Percentiles rank a stretch among this genome's conserved stretches.
phyloP scores from a whole-genome alignment of 1,140 invertebrate genomes.

The Anastatus disparis region DNA sequence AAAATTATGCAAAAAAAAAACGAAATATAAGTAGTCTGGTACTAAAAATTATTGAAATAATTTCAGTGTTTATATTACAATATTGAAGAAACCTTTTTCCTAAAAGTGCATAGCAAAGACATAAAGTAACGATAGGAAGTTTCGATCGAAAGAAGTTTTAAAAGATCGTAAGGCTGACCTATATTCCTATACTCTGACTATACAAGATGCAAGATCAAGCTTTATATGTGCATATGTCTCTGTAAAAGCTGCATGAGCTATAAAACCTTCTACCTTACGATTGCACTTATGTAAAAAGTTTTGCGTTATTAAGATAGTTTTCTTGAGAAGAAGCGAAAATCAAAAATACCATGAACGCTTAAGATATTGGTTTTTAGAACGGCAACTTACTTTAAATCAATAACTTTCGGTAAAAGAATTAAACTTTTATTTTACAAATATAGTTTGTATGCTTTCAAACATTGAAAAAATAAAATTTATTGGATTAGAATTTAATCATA shows the following conservation, averaged over 20 bases:
- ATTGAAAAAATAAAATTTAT: too few relatives aligned
- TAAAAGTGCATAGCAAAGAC: too few relatives aligned
- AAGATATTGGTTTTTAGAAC: too few relatives aligned
- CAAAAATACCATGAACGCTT: too few relatives aligned
- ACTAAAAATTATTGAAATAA: too few relatives aligned
- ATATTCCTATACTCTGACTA: background rate
- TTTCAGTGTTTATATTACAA: too few relatives aligned
- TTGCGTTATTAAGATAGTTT: background rate
- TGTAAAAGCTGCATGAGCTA: background rate
- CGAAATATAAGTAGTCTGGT: background rate
- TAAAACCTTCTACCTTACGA: conserved; percentile 13
- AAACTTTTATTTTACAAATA: too few relatives aligned
- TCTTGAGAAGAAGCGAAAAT: background rate
- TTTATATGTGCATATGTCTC: background rate
- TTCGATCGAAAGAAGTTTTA: background rate
- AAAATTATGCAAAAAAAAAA: background rate
- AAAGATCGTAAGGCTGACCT: conserved; percentile 5
- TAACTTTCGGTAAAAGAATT: too few relatives aligned
- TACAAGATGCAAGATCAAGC: background rate
- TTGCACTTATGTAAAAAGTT: background rate
- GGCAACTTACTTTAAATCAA: background rate
- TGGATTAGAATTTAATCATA: too few relatives aligned
- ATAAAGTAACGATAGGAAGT: background rate
- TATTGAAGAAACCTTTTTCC: too few relatives aligned
- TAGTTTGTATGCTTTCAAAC: too few relatives aligned